Conservation (phyloP, 1,140 invertebrate species). For the Chelonus insularis region DNA sequence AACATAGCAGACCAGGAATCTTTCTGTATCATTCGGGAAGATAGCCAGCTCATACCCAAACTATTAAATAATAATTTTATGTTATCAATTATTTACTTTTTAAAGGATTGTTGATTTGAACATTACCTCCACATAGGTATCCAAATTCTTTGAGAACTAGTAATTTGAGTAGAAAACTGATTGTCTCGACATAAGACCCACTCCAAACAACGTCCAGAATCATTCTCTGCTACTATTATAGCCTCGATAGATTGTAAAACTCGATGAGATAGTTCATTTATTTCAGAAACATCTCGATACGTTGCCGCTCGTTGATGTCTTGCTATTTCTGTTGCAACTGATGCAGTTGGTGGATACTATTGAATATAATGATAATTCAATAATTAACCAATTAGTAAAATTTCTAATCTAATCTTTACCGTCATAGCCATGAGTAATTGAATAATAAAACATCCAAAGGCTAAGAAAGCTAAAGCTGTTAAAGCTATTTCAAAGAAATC, state of each 20-base stretch:
- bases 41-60: constrained; percentile 66
- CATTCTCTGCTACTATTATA: constrained; percentile 53
- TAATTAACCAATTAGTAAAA: too few species aligned
- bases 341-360: constrained; percentile 30
- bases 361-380: not conserved
- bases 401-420: constrained; percentile 35
- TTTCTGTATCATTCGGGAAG: constrained; percentile 52
- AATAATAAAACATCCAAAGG: constrained; percentile 75
- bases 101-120: not conserved
- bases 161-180: constrained; percentile 60
- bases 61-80: constrained; percentile 30
- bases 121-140: constrained; percentile 72
- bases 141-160: constrained; percentile 64
- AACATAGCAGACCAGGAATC: constrained; percentile 53
- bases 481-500: constrained; percentile 78
- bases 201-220: constrained; percentile 64
- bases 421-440: constrained; percentile 69
- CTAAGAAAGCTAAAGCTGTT: constrained; percentile 76
- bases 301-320: too few species aligned
- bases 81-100: not conserved
- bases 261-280: constrained; percentile 63
- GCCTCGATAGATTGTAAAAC: constrained; percentile 63
- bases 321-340: constrained; percentile 22
- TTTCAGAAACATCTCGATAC: too few species aligned
- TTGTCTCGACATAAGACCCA: constrained; percentile 68